These are phyloP conservation scores for Stichodactyla mertensii DNA, from an alignment of 64 coral and sea anemone species.

Conservation along the genomic window DNA sequence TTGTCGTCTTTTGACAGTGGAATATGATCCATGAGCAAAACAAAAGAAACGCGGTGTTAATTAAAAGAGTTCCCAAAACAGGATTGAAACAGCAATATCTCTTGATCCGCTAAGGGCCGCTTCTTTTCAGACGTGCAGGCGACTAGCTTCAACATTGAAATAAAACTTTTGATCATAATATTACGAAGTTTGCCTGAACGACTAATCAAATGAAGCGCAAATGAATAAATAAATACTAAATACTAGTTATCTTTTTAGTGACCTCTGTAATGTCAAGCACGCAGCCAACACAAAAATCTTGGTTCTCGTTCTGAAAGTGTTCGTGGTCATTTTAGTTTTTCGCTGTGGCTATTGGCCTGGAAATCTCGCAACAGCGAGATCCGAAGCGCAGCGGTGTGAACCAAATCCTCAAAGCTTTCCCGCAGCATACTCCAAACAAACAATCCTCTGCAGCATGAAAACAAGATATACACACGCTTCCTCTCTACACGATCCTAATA, in stretches of 20 bases:
- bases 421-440: not conserved
- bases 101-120: too few relatives aligned
- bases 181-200: not conserved
- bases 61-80: too few relatives aligned
- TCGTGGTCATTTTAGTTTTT: not conserved
- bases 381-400: not conserved
- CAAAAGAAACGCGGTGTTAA: not conserved
- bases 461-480: not conserved
- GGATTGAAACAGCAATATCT: too few relatives aligned
- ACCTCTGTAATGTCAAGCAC: not conserved
- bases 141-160: not conserved
- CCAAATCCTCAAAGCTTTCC: not conserved
- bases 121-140: too few relatives aligned
- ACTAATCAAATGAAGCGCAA: not conserved
- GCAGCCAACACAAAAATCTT: not conserved
- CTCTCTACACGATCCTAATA: not conserved
- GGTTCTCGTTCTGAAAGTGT: not conserved
- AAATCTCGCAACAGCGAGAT: not conserved
- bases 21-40: not conserved
- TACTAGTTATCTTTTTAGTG: not conserved
- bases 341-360: too few relatives aligned
- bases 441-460: not conserved
- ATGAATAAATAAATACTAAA: slow-evolving; percentile 9
- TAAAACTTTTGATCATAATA: not conserved
- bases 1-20: not conserved